Evolutionary conservation across 2,797 vertebrate genomes (phyloP).

Genomic region (Hypotaenidia philippensis): DNA sequence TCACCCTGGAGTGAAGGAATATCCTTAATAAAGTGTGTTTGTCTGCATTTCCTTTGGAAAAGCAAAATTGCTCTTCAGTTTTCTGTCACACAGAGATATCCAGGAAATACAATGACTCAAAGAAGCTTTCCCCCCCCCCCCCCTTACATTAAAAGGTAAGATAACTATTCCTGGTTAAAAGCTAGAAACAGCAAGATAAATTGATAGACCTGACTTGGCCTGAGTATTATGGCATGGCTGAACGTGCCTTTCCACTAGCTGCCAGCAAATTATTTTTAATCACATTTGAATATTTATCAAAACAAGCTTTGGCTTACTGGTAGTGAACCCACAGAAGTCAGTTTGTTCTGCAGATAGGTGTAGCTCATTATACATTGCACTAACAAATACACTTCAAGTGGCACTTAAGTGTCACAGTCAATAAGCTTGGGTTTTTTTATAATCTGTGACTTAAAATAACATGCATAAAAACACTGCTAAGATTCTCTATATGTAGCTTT

Average conservation of each 20-base stretch:
- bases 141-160: background rate
- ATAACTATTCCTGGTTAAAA: background rate
- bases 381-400: background rate
- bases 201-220: background rate
- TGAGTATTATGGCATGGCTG: background rate
- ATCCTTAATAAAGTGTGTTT: background rate
- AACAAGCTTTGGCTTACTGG: background rate
- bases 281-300: background rate
- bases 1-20: background rate
- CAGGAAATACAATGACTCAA: background rate
- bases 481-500: background rate
- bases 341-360: background rate
- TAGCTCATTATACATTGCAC: background rate
- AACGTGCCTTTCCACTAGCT: background rate
- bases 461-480: accelerated
- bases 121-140: background rate
- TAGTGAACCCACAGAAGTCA: background rate
- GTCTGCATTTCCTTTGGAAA: background rate
- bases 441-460: background rate
- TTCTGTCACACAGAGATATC: background rate
- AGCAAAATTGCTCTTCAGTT: background rate
- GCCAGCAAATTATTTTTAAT: background rate
- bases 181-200: background rate
- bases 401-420: background rate
- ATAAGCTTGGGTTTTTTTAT: background rate